These are phyloP conservation scores for Acridotheres tristis DNA, from an alignment of 2,797 vertebrate genomes.

Conservation along the genomic window DNA sequence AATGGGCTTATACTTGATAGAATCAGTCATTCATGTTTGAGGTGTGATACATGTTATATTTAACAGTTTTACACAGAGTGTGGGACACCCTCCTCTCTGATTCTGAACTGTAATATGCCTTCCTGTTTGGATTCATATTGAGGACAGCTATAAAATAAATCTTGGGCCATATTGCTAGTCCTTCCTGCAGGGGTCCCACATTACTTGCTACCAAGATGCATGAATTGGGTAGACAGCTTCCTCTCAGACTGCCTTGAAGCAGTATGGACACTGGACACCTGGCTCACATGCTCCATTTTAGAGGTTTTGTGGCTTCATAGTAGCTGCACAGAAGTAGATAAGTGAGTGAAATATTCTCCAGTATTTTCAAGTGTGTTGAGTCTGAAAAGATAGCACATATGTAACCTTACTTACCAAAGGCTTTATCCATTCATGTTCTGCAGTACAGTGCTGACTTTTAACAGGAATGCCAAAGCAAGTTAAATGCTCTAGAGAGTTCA, in stretches of 20 bases:
- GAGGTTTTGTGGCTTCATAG: not conserved
- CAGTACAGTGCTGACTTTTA: not conserved
- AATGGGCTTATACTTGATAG: not conserved
- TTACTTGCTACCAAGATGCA: not conserved
- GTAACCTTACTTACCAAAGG: not conserved
- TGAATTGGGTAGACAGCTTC: not conserved
- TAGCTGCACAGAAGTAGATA: not conserved
- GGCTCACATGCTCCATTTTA: not conserved
- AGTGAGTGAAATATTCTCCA: not conserved
- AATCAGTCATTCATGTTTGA: not conserved
- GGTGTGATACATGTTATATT: not conserved
- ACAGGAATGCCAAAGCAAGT: not conserved
- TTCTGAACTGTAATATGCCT: not conserved
- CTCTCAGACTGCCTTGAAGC: not conserved
- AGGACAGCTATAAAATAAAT: not conserved
- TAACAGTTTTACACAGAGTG: not conserved
- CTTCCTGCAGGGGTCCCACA: not conserved
- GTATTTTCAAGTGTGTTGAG: not conserved
- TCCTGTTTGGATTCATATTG: not conserved
- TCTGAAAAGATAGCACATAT: not conserved
- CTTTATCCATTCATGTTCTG: not conserved
- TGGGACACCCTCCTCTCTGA: not conserved
- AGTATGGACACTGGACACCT: rapidly evolving
- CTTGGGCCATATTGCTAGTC: not conserved
- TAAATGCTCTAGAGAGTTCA: not conserved